These are phyloP conservation scores for Gymnobelideus leadbeateri DNA, from an alignment of 2,113 vertebrate species.

Conservation along the genomic window DNA sequence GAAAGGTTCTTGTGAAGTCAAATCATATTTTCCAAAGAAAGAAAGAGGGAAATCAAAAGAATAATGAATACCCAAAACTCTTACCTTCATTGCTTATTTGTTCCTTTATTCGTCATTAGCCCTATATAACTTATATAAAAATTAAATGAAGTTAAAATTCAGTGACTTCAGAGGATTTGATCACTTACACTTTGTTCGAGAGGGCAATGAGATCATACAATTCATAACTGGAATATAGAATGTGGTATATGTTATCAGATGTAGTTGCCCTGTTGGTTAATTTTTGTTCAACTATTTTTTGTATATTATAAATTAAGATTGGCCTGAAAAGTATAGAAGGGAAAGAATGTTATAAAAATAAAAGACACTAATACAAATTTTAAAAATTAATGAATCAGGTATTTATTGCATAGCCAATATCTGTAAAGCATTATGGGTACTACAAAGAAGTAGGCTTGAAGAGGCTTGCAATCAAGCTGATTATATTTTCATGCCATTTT, in stretches of 20 bases:
- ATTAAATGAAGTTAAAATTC: background rate
- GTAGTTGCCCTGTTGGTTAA: background rate
- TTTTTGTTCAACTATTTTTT: background rate
- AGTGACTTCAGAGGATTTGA: background rate
- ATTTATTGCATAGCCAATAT: background rate
- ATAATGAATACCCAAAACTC: background rate
- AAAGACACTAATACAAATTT: background rate
- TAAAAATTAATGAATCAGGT: background rate
- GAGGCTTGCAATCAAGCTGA: background rate
- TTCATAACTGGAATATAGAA: background rate
- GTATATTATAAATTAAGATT: background rate
- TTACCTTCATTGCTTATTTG: background rate
- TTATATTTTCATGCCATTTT: background rate
- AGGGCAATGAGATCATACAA: background rate
- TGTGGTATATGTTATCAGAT: background rate
- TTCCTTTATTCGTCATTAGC: background rate
- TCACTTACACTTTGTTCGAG: background rate
- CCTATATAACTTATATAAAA: background rate
- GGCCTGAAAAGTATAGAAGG: background rate
- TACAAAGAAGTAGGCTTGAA: background rate
- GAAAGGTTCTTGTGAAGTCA: background rate
- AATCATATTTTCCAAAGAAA: background rate
- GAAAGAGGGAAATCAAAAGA: background rate
- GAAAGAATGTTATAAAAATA: background rate
- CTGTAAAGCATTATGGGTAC: background rate